Percentiles rank a stretch among this genome's conserved stretches.
phyloP scores from a whole-genome alignment of 2,797 vertebrate genomes.

The Orientallactaga sibirica region DNA sequence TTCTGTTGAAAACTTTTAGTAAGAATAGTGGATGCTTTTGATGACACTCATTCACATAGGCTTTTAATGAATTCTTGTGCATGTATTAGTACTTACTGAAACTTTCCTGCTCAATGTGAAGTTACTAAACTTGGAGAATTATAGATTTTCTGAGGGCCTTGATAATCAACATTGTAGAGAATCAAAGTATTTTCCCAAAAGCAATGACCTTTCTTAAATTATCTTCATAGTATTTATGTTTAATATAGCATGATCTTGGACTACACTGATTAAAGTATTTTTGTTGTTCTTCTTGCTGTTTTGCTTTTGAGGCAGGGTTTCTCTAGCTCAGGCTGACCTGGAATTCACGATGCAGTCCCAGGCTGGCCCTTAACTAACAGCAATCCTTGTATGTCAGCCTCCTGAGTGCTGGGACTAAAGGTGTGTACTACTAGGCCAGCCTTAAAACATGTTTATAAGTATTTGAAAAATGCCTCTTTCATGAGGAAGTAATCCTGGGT shows the following conservation, averaged over 20 bases:
- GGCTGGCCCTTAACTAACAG: too few species aligned
- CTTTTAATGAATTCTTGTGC: slow-evolving; percentile 58
- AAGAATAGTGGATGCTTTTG: slow-evolving; percentile 20
- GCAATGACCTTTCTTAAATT: slow-evolving; percentile 42
- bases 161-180: slow-evolving; percentile 41
- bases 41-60: slow-evolving; percentile 57
- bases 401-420: too few species aligned
- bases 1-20: slow-evolving; percentile 43
- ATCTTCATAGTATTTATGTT: slow-evolving; percentile 62
- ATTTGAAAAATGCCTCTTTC: slow-evolving; percentile 52
- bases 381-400: too few species aligned
- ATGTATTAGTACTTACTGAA: slow-evolving; percentile 44
- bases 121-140: slow-evolving; percentile 58
- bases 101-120: slow-evolving; percentile 12
- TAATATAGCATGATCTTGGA: slow-evolving; percentile 46
- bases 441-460: slow-evolving; percentile 57
- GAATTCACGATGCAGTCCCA: too few species aligned
- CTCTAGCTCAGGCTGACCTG: too few species aligned
- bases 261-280: not conserved
- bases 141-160: slow-evolving; percentile 1
- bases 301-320: too few species aligned
- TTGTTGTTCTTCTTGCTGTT: too few species aligned
- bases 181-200: slow-evolving; percentile 62
- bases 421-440: too few species aligned
- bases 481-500: slow-evolving; percentile 19